phyloP scores from a whole-genome alignment of 2,888 invertebrate species.

The Protonemura montana region DNA sequence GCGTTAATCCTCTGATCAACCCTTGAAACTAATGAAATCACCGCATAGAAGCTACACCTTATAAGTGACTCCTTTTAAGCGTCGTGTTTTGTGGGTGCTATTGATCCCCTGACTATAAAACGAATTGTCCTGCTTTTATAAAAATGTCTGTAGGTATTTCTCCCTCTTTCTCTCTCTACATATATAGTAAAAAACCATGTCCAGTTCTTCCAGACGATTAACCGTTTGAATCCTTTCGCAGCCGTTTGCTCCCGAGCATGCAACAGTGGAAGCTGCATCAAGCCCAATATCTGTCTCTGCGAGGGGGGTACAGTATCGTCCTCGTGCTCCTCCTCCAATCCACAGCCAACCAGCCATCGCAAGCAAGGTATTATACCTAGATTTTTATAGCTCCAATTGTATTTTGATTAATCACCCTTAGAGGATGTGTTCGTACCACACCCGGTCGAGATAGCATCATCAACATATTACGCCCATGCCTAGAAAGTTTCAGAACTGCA shows the following conservation, averaged over 20 bases:
- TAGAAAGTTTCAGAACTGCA: background rate
- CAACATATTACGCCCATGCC: constrained; percentile 13
- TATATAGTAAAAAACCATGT: background rate
- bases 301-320: constrained; percentile 73
- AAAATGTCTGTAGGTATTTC: background rate
- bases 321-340: constrained; percentile 60
- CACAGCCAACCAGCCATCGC: constrained; percentile 34
- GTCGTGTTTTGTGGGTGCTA: background rate
- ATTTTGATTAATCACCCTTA: constrained; percentile 23
- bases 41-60: no score
- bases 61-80: background rate
- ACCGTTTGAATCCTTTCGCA: constrained; percentile 55
- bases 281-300: constrained; percentile 83
- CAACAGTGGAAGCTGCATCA: constrained; percentile 75
- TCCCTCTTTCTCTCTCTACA: no score
- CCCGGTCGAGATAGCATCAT: constrained; percentile 19
- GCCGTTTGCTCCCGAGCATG: constrained; percentile 78
- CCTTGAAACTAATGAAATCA: background rate
- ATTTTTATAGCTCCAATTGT: constrained; percentile 15
- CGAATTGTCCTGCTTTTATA: background rate
- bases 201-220: background rate
- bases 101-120: background rate
- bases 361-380: constrained; percentile 23
- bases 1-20: background rate
- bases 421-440: constrained; percentile 19